A percentile compares a stretch with the other conserved stretches of the same genome.
These are phyloP conservation scores for Prorops nasuta DNA, from an alignment of 1,140 invertebrate species.

Conservation along the genomic window DNA sequence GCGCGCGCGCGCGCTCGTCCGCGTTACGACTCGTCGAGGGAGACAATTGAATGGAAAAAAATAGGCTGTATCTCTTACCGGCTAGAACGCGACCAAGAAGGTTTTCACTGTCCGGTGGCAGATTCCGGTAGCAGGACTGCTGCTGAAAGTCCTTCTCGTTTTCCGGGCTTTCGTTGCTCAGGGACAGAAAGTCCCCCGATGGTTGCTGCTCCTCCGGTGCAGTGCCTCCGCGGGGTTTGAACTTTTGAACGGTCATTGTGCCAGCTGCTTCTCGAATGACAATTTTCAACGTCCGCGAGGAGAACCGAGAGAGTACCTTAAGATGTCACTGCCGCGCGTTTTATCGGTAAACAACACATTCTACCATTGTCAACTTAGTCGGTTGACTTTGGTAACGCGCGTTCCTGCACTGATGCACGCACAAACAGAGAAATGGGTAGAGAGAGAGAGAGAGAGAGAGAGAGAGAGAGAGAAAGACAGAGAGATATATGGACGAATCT, in stretches of 20 bases:
- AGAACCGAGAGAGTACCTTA: too few species aligned
- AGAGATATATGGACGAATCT: too few species aligned
- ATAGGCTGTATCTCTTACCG: too few species aligned
- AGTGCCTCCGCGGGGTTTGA: constrained; percentile 44
- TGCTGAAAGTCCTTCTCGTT: constrained; percentile 1
- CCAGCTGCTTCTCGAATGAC: background rate
- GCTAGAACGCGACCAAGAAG: constrained; percentile 53
- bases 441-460: too few species aligned
- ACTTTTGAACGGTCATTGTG: constrained; percentile 53
- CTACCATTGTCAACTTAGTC: background rate
- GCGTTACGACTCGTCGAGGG: too few species aligned
- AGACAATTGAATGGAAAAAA: too few species aligned
- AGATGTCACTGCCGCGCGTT: background rate
- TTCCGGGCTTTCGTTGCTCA: constrained; percentile 11
- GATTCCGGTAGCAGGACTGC: constrained; percentile 13
- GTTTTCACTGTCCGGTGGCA: constrained; percentile 51
- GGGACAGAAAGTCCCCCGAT: constrained; percentile 42
- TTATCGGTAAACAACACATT: background rate
- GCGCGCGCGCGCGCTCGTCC: too few species aligned
- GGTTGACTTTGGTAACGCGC: background rate
- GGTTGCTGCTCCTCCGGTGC: constrained; percentile 34
- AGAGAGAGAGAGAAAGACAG: too few species aligned
- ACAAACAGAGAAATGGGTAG: too few species aligned
- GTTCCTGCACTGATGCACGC: too few species aligned
- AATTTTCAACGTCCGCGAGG: background rate